These are phyloP conservation scores for Drosophila colorata DNA, from an alignment of 2,888 invertebrate genomes.

Conservation along the genomic window DNA sequence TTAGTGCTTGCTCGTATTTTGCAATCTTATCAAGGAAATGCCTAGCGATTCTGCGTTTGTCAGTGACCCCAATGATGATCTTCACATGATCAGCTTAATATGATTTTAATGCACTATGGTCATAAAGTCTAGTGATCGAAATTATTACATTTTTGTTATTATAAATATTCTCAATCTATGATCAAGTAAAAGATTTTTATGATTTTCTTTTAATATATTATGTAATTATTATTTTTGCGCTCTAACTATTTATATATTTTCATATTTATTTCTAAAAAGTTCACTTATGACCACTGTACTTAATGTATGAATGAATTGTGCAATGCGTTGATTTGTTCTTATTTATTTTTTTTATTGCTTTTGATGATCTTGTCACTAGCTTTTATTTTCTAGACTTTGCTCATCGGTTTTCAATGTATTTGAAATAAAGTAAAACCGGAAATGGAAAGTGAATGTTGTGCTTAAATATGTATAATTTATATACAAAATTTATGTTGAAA, in stretches of 20 bases:
- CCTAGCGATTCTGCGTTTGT: slow-evolving; percentile 24
- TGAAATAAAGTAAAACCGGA: slow-evolving; percentile 11
- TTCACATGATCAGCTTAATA: slow-evolving; percentile 34
- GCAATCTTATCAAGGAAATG: slow-evolving; percentile 67
- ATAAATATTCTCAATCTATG: too few relatives aligned
- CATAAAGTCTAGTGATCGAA: not conserved
- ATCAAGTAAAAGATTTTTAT: not conserved
- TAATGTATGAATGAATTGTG: slow-evolving; percentile 45
- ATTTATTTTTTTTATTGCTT: slow-evolving; percentile 5
- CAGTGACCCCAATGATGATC: slow-evolving; percentile 55
- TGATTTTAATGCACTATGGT: slow-evolving; percentile 11
- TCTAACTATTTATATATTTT: too few relatives aligned
- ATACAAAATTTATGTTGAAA: not conserved
- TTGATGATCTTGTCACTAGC: slow-evolving; percentile 8
- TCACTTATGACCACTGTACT: slow-evolving; percentile 1
- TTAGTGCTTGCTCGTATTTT: slow-evolving; percentile 10
- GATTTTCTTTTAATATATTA: not conserved
- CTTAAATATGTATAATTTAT: not conserved
- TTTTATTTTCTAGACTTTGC: slow-evolving; percentile 35
- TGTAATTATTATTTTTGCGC: not conserved
- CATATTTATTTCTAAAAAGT: not conserved
- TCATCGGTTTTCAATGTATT: slow-evolving; percentile 15
- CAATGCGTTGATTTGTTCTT: slow-evolving; percentile 8
- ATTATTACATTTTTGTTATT: not conserved
- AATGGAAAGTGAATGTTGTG: slow-evolving; percentile 7